Percentiles rank a stretch among this genome's conserved stretches.
These are phyloP conservation scores for honey bee (Apis mellifera) DNA, from an alignment of 1,140 invertebrate species.

Conservation along the genomic window Amel_HAv3.1 CM009943.2:4694501-4695000, in stretches of 20 bases:
- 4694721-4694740: no score
- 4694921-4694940: not conserved
- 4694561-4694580: not conserved
- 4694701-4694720: no score
- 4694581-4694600: constrained; percentile 27
- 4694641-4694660: not conserved
- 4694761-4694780: not conserved
- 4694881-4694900: constrained; percentile 30
- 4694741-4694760: no score
- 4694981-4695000: constrained; percentile 22
- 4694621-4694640: not conserved
- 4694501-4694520: not conserved
- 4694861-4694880: constrained; percentile 14
- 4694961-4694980: not conserved
- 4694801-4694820: no score
- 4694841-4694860: not conserved
- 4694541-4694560: constrained; percentile 22
- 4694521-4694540: not conserved
- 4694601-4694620: constrained; percentile 1
- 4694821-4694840: not conserved
- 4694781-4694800: not conserved
- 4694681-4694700: no score
- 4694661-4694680: not conserved
- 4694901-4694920: constrained; percentile 11
- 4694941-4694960: constrained; percentile 35